Evolutionary conservation across 2,888 invertebrate species (phyloP).

Genomic region (Cheilosia grossa): DNA sequence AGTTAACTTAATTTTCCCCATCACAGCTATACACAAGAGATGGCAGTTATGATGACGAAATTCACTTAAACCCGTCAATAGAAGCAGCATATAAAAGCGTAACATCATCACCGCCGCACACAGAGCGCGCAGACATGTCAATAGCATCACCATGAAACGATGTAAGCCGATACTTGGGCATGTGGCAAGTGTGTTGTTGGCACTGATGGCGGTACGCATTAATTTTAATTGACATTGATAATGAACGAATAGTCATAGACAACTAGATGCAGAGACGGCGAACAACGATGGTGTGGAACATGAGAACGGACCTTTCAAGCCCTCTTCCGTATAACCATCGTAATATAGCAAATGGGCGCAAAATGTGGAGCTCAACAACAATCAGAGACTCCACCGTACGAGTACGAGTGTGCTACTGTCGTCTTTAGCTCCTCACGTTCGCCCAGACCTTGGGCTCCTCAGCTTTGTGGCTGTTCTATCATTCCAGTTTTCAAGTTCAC

Average conservation of each 20-base stretch:
- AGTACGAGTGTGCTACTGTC: conserved; percentile 24
- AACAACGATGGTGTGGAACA: conserved; percentile 49
- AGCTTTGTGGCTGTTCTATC: conserved; percentile 24
- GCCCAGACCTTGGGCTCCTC: conserved; percentile 17
- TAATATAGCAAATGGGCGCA: not conserved
- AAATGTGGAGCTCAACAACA: conserved; percentile 42
- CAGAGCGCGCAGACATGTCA: conserved; percentile 41
- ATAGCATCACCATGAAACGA: conserved; percentile 60
- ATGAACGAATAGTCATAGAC: conserved; percentile 69
- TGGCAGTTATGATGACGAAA: conserved; percentile 64
- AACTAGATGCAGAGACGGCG: conserved; percentile 2
- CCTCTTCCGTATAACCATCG: conserved; percentile 60
- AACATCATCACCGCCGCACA: conserved; percentile 1
- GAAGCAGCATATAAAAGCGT: conserved; percentile 15
- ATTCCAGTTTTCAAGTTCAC: conserved; percentile 63
- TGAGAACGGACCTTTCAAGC: conserved; percentile 64
- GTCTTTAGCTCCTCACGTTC: conserved; percentile 20
- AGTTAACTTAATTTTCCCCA: conserved; percentile 59
- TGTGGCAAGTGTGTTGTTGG: conserved; percentile 47
- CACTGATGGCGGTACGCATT: conserved; percentile 55
- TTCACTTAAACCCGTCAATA: conserved; percentile 64
- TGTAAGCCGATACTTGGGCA: conserved; percentile 66
- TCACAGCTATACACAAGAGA: conserved; percentile 51
- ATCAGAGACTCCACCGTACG: conserved; percentile 55
- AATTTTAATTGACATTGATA: conserved; percentile 73